Conservation (phyloP, 2,113 vertebrate genomes). For the Xenotilapia flavipinnis region DNA sequence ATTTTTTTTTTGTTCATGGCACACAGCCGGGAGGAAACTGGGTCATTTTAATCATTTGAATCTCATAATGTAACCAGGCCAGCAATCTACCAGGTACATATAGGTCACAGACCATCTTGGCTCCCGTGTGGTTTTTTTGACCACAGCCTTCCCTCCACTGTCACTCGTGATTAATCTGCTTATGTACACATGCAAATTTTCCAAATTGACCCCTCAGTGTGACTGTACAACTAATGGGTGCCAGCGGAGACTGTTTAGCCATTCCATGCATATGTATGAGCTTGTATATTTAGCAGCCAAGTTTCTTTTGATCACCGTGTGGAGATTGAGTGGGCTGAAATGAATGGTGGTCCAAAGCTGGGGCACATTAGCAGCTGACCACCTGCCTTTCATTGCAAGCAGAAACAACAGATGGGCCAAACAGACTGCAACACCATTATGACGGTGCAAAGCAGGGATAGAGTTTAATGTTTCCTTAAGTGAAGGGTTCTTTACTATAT, state of each 20-base stretch:
- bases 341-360: slow-evolving; percentile 38
- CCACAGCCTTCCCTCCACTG: slow-evolving; percentile 43
- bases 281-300: slow-evolving; percentile 60
- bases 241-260: slow-evolving; percentile 60
- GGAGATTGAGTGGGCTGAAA: slow-evolving; percentile 44
- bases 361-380: slow-evolving; percentile 46
- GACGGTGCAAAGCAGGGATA: background rate
- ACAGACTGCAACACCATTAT: background rate
- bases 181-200: slow-evolving; percentile 68
- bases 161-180: slow-evolving; percentile 73
- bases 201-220: slow-evolving; percentile 40
- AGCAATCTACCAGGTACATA: slow-evolving; percentile 41
- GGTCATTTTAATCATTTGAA: slow-evolving; percentile 48
- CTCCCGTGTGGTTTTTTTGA: slow-evolving; percentile 45
- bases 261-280: slow-evolving; percentile 72
- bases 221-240: slow-evolving; percentile 59
- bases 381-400: slow-evolving; percentile 41
- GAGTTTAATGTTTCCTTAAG: background rate
- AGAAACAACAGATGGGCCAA: slow-evolving; percentile 36
- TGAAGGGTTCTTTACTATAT: background rate
- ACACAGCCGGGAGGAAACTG: slow-evolving; percentile 15
- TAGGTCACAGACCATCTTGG: slow-evolving; percentile 60
- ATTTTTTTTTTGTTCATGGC: background rate
- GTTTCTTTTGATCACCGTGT: slow-evolving; percentile 58
- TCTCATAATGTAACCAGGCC: slow-evolving; percentile 47